These are phyloP conservation scores for Carassius gibelio DNA, from an alignment of 2,113 vertebrate species.

Conservation along the genomic window DNA sequence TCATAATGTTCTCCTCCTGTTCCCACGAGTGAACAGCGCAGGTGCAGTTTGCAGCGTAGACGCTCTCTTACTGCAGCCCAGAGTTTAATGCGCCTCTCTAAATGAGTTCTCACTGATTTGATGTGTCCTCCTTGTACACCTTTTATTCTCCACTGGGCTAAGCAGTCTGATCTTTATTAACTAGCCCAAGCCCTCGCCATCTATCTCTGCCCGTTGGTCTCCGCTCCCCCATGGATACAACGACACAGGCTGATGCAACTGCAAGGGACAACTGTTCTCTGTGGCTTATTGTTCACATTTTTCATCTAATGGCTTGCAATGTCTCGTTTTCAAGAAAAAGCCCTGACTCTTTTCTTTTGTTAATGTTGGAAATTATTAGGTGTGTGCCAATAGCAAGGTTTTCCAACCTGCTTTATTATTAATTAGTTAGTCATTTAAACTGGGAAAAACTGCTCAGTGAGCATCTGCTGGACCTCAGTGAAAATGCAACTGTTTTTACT, in stretches of 20 bases:
- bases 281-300: slow-evolving; percentile 43
- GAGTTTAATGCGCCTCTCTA: slow-evolving; percentile 46
- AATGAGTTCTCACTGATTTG: slow-evolving; percentile 49
- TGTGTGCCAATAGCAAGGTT: not conserved
- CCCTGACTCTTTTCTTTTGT: slow-evolving; percentile 27
- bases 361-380: slow-evolving; percentile 29
- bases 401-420: not conserved
- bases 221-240: slow-evolving; percentile 40
- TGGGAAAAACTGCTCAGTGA: not conserved
- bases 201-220: slow-evolving; percentile 56
- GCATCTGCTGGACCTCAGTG: no score
- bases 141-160: slow-evolving; percentile 53
- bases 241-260: slow-evolving; percentile 38
- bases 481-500: no score
- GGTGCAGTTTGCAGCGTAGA: slow-evolving; percentile 33
- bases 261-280: slow-evolving; percentile 14
- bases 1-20: slow-evolving; percentile 45
- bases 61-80: slow-evolving; percentile 7
- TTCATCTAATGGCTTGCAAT: slow-evolving; percentile 29
- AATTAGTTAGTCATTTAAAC: slow-evolving; percentile 8
- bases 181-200: slow-evolving; percentile 51
- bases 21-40: slow-evolving; percentile 39
- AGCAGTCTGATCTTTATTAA: slow-evolving; percentile 61
- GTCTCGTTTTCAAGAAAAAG: slow-evolving; percentile 16
- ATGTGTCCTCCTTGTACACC: slow-evolving; percentile 44